Evolutionary conservation across 2,888 invertebrate species (phyloP).

Genomic region (Tuta absoluta): DNA sequence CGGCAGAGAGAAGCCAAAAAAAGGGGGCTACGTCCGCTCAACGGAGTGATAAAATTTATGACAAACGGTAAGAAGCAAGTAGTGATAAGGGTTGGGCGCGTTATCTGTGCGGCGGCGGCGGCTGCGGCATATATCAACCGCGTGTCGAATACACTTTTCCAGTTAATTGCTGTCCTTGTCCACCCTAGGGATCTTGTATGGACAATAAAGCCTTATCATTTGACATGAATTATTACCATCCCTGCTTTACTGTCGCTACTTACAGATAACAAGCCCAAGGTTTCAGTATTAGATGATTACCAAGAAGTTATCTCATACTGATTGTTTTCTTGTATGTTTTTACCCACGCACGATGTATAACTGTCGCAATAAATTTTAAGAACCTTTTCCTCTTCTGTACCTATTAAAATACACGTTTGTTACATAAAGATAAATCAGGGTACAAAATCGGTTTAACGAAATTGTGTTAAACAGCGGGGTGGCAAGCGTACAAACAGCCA

Average conservation of each 20-base stretch:
- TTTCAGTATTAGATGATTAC: conserved; percentile 6
- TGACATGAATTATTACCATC: conserved; percentile 46
- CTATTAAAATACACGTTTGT: too few relatives aligned
- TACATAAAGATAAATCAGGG: not conserved
- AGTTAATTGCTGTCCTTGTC: conserved; percentile 51
- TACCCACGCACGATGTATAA: too few relatives aligned
- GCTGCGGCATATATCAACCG: conserved; percentile 45
- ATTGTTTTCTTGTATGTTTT: not conserved
- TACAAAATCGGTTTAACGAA: not conserved
- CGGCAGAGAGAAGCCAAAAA: conserved; percentile 61
- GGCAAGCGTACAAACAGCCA: conserved; percentile 1
- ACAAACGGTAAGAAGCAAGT: conserved; percentile 76
- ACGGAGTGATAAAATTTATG: conserved; percentile 78
- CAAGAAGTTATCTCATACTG: not conserved
- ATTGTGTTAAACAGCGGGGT: not conserved
- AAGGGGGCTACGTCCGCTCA: conserved; percentile 68
- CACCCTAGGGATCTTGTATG: conserved; percentile 40
- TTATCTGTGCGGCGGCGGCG: conserved; percentile 54
- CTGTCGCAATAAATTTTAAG: too few relatives aligned
- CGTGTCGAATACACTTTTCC: conserved; percentile 42
- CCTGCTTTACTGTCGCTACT: conserved; percentile 31
- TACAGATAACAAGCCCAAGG: conserved; percentile 11
- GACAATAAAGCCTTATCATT: conserved; percentile 48
- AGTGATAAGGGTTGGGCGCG: conserved; percentile 72
- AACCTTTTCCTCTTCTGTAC: too few relatives aligned